Percentiles rank a stretch among this genome's conserved stretches.
Evolutionary conservation across 2,888 invertebrate species (phyloP).

Genomic region (Balanococcus diminutus): DNA sequence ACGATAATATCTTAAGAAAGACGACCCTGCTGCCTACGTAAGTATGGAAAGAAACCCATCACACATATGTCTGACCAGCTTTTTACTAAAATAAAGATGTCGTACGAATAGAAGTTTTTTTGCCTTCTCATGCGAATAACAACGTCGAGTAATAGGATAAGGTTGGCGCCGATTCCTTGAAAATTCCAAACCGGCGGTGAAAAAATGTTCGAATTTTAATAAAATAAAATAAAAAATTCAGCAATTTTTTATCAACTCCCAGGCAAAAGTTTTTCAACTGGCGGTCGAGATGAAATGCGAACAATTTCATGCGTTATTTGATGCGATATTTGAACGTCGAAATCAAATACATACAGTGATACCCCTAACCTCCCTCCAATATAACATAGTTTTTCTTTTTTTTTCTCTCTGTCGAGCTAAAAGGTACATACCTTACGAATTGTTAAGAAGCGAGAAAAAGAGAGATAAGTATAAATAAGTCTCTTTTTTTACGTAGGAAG

Average conservation of each 20-base stretch:
- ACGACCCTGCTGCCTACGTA: not conserved
- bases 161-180: not conserved
- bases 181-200: not conserved
- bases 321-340: not conserved
- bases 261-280: not conserved
- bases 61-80: not conserved
- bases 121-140: not conserved
- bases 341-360: not conserved
- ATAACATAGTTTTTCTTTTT: not conserved
- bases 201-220: not conserved
- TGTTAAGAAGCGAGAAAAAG: too few relatives aligned
- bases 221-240: not conserved
- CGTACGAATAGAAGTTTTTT: not conserved
- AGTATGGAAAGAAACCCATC: not conserved
- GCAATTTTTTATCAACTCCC: not conserved
- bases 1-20: not conserved
- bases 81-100: conserved; percentile 2
- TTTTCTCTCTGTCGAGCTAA: not conserved
- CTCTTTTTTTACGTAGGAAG: too few relatives aligned
- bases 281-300: not conserved
- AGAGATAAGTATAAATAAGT: too few relatives aligned
- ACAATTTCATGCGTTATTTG: not conserved
- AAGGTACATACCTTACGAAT: too few relatives aligned
- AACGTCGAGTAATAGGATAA: not conserved
- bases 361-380: not conserved